A percentile compares a stretch with the other conserved stretches of the same genome.
Evolutionary conservation across 2,113 vertebrate genomes (phyloP).

Genomic region (Australoheros scitulus): DNA sequence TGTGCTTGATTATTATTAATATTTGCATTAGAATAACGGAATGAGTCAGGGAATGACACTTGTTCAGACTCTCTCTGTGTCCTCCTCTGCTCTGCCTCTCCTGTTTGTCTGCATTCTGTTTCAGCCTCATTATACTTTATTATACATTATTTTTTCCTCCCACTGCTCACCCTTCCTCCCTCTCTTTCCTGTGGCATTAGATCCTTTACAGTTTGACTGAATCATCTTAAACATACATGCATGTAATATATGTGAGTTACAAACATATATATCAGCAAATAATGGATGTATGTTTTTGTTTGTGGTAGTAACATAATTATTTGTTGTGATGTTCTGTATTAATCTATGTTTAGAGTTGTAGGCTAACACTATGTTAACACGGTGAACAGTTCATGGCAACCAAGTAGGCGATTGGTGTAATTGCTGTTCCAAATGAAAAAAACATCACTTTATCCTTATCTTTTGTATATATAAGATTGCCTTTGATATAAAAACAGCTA

Average conservation of each 20-base stretch:
- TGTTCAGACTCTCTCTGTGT: constrained; percentile 26
- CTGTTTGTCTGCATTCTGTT: constrained; percentile 67
- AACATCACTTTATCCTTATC: background rate
- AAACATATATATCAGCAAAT: constrained; percentile 66
- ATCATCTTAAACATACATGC: constrained; percentile 75
- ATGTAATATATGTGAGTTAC: constrained; percentile 74
- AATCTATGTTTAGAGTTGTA: constrained; percentile 53
- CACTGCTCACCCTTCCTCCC: constrained; percentile 45
- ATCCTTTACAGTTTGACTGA: constrained; percentile 72
- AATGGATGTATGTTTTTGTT: constrained; percentile 72
- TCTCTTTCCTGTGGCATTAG: constrained; percentile 65
- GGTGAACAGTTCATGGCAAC: constrained; percentile 2
- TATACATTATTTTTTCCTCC: constrained; percentile 39
- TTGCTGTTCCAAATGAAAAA: background rate
- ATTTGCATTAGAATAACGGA: background rate
- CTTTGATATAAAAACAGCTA: background rate
- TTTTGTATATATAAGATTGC: background rate
- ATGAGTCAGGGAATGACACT: constrained; percentile 25
- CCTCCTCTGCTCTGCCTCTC: constrained; percentile 59
- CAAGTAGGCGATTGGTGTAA: constrained; percentile 6
- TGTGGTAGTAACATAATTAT: constrained; percentile 53
- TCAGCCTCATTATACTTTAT: constrained; percentile 68
- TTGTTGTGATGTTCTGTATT: constrained; percentile 53
- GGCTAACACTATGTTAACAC: constrained; percentile 44
- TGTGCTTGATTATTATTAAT: background rate